Percentiles rank a stretch among this genome's conserved stretches.
Evolutionary conservation across 2,888 invertebrate species (phyloP).

Genomic region (Pyrocoelia pectoralis): DNA sequence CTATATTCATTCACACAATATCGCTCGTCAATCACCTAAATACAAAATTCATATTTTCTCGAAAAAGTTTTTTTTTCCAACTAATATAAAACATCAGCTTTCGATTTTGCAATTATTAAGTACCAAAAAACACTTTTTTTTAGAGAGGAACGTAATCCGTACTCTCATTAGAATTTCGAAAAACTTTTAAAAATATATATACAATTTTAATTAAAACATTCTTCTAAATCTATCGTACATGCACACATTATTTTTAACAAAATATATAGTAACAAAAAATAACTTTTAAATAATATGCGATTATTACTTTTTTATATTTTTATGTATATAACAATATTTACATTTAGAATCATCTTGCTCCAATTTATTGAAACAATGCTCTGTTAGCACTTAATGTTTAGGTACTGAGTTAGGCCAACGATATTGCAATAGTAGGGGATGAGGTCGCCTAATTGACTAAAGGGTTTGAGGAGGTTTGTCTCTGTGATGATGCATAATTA

Average conservation of each 20-base stretch:
- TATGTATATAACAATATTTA: slow-evolving; percentile 65
- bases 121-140: slow-evolving; percentile 45
- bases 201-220: slow-evolving; percentile 51
- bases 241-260: slow-evolving; percentile 41
- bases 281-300: slow-evolving; percentile 30
- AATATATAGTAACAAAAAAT: slow-evolving; percentile 43
- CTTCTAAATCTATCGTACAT: slow-evolving; percentile 52
- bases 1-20: slow-evolving; percentile 38
- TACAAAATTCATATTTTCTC: slow-evolving; percentile 47
- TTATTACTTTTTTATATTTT: slow-evolving; percentile 51
- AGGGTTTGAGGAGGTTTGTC: slow-evolving; percentile 18
- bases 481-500: slow-evolving; percentile 19
- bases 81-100: slow-evolving; percentile 49
- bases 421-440: slow-evolving; percentile 45
- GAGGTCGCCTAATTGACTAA: slow-evolving; percentile 53
- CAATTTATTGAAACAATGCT: slow-evolving; percentile 46
- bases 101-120: slow-evolving; percentile 50
- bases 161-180: slow-evolving; percentile 58
- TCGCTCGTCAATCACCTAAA: slow-evolving; percentile 41
- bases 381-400: slow-evolving; percentile 39
- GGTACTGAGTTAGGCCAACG: slow-evolving; percentile 48
- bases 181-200: slow-evolving; percentile 53
- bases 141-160: slow-evolving; percentile 61
- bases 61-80: slow-evolving; percentile 48
- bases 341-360: slow-evolving; percentile 64